A percentile compares a stretch with the other conserved stretches of the same genome.
Conservation (phyloP, 1,140 invertebrate species). For the Gryllus bimaculatus region DNA sequence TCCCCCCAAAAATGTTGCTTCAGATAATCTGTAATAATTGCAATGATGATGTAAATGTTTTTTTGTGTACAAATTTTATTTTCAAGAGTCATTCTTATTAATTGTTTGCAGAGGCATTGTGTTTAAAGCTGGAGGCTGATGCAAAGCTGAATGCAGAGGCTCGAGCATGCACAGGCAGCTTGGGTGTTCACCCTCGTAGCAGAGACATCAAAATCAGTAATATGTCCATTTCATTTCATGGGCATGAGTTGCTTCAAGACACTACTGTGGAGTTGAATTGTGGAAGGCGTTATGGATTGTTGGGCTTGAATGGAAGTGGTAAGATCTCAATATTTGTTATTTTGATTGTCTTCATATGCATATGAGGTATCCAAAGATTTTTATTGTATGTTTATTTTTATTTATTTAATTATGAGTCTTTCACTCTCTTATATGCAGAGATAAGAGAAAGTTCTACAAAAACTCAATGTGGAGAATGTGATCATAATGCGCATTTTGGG, state of each 20-base stretch:
- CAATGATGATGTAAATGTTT: neutral
- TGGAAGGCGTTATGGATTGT: conserved; percentile 89
- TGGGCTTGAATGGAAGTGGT: conserved; percentile 95
- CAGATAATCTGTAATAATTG: neutral
- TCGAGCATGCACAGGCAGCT: conserved; percentile 85
- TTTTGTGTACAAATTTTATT: neutral
- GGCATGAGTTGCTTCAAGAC: conserved; percentile 89
- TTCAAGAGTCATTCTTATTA: neutral
- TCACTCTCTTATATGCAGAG: neutral
- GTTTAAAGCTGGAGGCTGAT: conserved; percentile 80
- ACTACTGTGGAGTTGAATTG: conserved; percentile 95
- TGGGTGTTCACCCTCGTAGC: conserved; percentile 89
- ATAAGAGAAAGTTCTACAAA: too few relatives aligned
- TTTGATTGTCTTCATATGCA: too few relatives aligned
- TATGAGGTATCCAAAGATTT: neutral
- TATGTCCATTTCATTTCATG: conserved; percentile 97
- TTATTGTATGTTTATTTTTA: neutral
- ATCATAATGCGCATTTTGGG: too few relatives aligned
- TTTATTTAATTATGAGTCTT: neutral
- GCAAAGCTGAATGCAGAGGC: conserved; percentile 86
- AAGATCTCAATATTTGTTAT: conserved; percentile 30
- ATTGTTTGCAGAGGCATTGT: conserved; percentile 57
- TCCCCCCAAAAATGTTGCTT: too few relatives aligned
- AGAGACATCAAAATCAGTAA: conserved; percentile 95
- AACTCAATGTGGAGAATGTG: too few relatives aligned